Conservation (phyloP, 2,888 invertebrate genomes). For the Drosophila atripex region DNA sequence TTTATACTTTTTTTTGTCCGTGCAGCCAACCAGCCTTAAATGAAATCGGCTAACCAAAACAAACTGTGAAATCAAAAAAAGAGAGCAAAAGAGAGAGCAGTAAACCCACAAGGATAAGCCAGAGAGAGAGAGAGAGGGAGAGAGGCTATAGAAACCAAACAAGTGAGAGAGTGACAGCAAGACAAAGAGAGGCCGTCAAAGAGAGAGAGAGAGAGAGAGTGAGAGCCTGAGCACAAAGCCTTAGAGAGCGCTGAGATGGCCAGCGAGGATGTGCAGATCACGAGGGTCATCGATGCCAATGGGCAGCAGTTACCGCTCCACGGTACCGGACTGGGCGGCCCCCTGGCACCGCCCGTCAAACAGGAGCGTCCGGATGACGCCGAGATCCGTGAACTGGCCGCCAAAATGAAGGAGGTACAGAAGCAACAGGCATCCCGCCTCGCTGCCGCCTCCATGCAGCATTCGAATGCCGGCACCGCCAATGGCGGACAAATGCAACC, state of each 20-base stretch:
- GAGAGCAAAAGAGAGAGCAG: constrained; percentile 5
- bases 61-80: constrained; percentile 11
- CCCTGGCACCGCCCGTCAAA: constrained; percentile 78
- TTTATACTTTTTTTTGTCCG: not conserved
- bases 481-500: constrained; percentile 57
- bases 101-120: not conserved
- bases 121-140: not conserved
- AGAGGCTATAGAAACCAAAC: no score
- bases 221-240: not conserved
- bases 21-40: constrained; percentile 24
- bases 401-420: constrained; percentile 93
- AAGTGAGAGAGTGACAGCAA: constrained; percentile 1
- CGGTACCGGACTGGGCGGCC: constrained; percentile 80
- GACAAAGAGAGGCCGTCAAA: constrained; percentile 1
- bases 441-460: constrained; percentile 54
- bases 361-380: constrained; percentile 88
- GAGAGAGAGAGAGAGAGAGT: not conserved
- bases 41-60: constrained; percentile 15
- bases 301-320: constrained; percentile 81
- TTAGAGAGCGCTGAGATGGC: constrained; percentile 43
- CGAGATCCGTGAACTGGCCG: constrained; percentile 93
- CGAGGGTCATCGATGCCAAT: constrained; percentile 81
- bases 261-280: constrained; percentile 75
- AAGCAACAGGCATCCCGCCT: constrained; percentile 84
- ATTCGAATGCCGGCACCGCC: constrained; percentile 59